Conservation (phyloP, 2,113 vertebrate species). For the Passer domesticus region DNA sequence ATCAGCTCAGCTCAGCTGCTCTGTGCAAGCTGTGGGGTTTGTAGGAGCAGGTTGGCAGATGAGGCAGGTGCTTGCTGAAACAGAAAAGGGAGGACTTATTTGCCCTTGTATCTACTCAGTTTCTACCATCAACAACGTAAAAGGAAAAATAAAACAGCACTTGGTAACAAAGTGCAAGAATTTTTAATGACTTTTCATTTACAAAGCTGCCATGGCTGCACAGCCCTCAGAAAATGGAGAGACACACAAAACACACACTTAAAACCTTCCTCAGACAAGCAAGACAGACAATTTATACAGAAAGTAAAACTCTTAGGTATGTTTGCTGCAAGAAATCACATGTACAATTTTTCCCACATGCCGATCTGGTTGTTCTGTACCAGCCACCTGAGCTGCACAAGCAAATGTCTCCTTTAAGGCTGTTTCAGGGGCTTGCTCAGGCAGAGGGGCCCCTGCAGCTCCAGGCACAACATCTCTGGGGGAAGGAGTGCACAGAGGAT, state of each 20-base stretch:
- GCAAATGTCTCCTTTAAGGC: background rate
- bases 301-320: background rate
- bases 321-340: background rate
- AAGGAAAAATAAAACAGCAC: background rate
- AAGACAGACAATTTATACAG: background rate
- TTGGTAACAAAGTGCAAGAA: background rate
- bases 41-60: background rate
- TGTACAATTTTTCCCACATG: background rate
- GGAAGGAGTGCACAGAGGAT: accelerated
- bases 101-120: background rate
- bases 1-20: background rate
- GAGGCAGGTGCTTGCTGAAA: background rate
- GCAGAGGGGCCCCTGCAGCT: background rate
- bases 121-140: background rate
- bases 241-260: background rate
- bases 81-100: background rate
- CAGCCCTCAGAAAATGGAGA: background rate
- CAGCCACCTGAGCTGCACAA: background rate
- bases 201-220: background rate
- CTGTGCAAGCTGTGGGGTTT: background rate
- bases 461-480: background rate
- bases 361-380: background rate
- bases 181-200: background rate
- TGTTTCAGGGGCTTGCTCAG: background rate
- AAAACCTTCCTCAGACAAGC: background rate